A percentile compares a stretch with the other conserved stretches of the same genome.
phyloP scores from a whole-genome alignment of 2,113 vertebrate species.

The Picathartes gymnocephalus region DNA sequence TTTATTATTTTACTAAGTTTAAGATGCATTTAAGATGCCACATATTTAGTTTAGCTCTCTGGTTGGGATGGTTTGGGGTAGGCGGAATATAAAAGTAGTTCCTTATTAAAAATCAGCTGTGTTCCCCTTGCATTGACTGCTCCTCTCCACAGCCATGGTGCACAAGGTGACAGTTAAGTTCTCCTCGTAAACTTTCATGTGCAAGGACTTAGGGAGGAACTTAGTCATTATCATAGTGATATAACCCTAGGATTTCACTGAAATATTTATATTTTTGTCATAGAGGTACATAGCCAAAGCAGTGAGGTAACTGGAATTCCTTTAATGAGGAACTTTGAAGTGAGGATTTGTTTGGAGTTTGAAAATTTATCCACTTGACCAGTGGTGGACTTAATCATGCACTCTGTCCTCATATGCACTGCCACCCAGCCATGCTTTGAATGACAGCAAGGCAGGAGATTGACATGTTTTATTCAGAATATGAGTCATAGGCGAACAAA shows the following conservation, averaged over 20 bases:
- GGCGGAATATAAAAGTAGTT: not conserved
- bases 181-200: not conserved
- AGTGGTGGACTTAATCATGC: not conserved
- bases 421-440: not conserved
- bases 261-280: not conserved
- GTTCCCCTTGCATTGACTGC: not conserved
- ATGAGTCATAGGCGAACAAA: rapidly evolving
- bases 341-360: not conserved
- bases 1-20: not conserved
- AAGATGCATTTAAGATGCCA: not conserved
- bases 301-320: not conserved
- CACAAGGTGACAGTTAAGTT: rapidly evolving
- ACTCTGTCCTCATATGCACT: not conserved
- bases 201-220: not conserved
- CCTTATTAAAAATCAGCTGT: not conserved
- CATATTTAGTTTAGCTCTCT: not conserved
- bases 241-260: not conserved
- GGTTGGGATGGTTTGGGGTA: not conserved
- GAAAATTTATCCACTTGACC: not conserved
- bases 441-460: not conserved
- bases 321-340: not conserved
- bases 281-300: not conserved
- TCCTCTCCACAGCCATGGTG: rapidly evolving
- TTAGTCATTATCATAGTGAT: not conserved
- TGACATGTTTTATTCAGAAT: not conserved